Base-by-base conservation (phyloP, 30 jellyfish, hydroid and myxozoan genomes). In the Mastigias papua region DNA sequence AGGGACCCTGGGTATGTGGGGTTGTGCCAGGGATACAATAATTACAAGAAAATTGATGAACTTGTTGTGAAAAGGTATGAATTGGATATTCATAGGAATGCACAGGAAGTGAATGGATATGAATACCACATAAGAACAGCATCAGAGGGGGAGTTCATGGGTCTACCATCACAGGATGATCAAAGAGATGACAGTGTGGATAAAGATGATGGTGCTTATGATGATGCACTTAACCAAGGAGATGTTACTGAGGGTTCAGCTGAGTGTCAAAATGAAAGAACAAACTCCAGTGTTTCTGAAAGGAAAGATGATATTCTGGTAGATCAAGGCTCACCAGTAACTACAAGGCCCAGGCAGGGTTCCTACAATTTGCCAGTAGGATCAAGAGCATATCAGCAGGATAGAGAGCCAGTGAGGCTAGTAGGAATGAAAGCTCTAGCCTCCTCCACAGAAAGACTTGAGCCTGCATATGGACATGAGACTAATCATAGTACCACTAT, bases 1-100 rank as follows among this genome's bases (percentile, higher is more conserved):
- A 66, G 37, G 28, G 98, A 93, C 34, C 97, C 98, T 0, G 78
- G 27, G 25, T 93, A 93, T 82, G 89, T 75, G 29, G 91, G 84
- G n/a, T 61, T 93, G 58, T 69, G 97, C 49, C 86, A 61, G 15
- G 85, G 84, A 22, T 93, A 82, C 50, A 95, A 93, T 68, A 76
- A 93, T 80, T 93, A 90, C 76, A 78, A 66, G 50, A 37, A 33
- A 20, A 82, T 88, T 27, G 98, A 84, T 46, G 90, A 69, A 28
- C 89, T 82, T 54, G 80, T 76, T n/a, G 57, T 91, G 29, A 80
- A 91, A 25, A 65, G 87, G 31, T 65, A 46, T 67, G 90, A 92
- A 65, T 30, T 32, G 61, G 91, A 79, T 37, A 22, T 92, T 21
- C 63, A 48, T 29, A 30, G 89, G 7, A 75, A 62, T 42, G 29